These are phyloP conservation scores for Diphyllodes magnificus DNA, from an alignment of 2,113 vertebrate genomes.

Conservation along the genomic window DNA sequence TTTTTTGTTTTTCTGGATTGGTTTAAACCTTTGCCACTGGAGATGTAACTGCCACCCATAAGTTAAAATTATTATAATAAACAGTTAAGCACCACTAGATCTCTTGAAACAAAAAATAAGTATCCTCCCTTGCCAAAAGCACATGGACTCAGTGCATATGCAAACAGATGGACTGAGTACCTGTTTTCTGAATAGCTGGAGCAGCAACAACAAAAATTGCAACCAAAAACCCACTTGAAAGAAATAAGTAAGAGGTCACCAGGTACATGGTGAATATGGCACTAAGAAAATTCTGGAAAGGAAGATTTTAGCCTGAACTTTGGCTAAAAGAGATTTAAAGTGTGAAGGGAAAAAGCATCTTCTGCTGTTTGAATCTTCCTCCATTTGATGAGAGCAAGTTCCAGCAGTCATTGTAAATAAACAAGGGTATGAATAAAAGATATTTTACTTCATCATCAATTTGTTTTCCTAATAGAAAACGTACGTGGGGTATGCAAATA, in stretches of 20 bases:
- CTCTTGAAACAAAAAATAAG: not conserved
- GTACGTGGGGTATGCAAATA: not conserved
- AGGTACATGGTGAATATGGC: not conserved
- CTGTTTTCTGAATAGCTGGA: not conserved
- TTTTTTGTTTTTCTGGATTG: not conserved
- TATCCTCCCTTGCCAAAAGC: not conserved
- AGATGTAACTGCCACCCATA: not conserved
- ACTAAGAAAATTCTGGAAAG: not conserved
- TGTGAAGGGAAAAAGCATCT: not conserved
- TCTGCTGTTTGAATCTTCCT: not conserved
- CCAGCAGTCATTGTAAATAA: not conserved
- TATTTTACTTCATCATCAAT: not conserved
- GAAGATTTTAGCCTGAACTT: not conserved
- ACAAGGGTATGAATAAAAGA: not conserved
- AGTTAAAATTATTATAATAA: not conserved
- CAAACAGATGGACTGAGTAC: not conserved
- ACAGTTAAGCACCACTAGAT: not conserved
- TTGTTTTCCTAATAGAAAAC: not conserved
- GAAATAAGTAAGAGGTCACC: not conserved
- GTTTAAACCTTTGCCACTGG: not conserved
- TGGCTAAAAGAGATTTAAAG: not conserved
- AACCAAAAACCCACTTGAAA: not conserved
- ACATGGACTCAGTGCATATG: not conserved
- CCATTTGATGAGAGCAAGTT: not conserved
- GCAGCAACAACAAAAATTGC: not conserved